These are phyloP conservation scores for Pogonocichla stellata DNA, from an alignment of 2,113 vertebrate species.

Conservation along the genomic window DNA sequence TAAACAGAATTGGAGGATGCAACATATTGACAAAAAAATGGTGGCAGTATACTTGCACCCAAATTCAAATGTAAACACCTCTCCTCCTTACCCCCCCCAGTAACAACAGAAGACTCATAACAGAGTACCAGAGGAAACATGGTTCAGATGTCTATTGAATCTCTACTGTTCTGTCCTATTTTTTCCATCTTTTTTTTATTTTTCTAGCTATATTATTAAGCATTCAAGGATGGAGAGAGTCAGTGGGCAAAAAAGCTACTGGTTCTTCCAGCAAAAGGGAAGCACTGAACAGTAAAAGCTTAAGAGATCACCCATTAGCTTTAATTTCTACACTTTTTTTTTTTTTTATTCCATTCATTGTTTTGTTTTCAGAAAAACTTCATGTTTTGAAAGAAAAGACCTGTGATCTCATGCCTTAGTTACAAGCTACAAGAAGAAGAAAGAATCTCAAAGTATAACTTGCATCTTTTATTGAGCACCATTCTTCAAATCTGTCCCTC, in stretches of 20 bases:
- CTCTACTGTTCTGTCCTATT: background rate
- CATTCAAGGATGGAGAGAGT: background rate
- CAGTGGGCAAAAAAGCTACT: background rate
- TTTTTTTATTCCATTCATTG: background rate
- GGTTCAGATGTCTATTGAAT: background rate
- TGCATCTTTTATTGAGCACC: background rate
- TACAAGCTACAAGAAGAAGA: background rate
- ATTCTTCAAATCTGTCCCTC: background rate
- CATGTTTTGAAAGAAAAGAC: background rate
- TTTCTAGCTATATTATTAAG: background rate
- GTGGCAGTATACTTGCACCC: conserved; percentile 17
- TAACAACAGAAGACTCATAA: background rate
- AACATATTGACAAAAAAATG: background rate
- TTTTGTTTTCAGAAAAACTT: background rate
- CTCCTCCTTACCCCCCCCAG: background rate
- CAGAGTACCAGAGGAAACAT: background rate
- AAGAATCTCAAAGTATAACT: background rate
- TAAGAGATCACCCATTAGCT: background rate
- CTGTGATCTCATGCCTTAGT: background rate
- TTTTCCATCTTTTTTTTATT: background rate
- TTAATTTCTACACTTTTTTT: background rate
- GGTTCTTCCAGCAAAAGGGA: background rate
- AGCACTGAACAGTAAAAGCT: background rate
- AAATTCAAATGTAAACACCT: conserved; percentile 5
- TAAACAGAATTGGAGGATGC: background rate